A percentile compares a stretch with the other conserved stretches of the same genome.
Evolutionary conservation across 2,113 vertebrate species (phyloP).

Genomic region (Hepsetus odoe): DNA sequence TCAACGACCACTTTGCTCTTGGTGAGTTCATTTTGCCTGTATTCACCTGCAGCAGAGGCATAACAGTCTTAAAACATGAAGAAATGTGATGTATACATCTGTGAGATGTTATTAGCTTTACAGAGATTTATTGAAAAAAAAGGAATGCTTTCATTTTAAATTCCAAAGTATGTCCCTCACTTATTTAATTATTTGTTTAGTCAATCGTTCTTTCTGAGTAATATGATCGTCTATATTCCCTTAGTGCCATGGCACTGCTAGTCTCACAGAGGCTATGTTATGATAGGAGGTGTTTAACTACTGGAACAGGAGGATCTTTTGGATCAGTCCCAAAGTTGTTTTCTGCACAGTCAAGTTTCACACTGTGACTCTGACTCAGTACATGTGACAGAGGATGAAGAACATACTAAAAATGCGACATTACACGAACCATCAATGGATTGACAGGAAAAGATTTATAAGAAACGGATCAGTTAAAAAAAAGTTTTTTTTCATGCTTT

Average conservation of each 20-base stretch:
- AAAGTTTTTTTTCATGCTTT: too few species aligned
- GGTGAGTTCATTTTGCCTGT: conserved; percentile 82
- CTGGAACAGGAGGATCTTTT: neutral
- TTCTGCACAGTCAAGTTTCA: conserved; percentile 59
- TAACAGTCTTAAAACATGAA: neutral
- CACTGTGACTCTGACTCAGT: conserved; percentile 46
- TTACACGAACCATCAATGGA: conserved; percentile 30
- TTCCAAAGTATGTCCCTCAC: too few species aligned
- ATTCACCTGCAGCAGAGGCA: conserved; percentile 79
- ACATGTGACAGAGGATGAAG: conserved; percentile 37
- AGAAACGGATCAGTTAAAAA: neutral
- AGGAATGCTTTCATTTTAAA: too few species aligned
- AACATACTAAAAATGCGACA: conserved; percentile 24
- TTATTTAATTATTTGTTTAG: neutral
- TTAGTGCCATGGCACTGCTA: neutral
- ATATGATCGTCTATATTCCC: neutral
- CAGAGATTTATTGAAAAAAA: too few species aligned
- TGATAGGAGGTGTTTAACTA: neutral
- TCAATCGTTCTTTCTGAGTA: neutral
- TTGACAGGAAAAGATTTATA: neutral
- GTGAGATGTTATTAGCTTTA: too few species aligned
- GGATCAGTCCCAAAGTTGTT: neutral
- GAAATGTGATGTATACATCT: neutral
- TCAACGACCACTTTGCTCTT: conserved; percentile 81
- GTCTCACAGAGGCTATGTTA: neutral